Base-by-base conservation (phyloP, 2,113 vertebrate genomes). In the Melanotaenia duboulayi region DNA sequence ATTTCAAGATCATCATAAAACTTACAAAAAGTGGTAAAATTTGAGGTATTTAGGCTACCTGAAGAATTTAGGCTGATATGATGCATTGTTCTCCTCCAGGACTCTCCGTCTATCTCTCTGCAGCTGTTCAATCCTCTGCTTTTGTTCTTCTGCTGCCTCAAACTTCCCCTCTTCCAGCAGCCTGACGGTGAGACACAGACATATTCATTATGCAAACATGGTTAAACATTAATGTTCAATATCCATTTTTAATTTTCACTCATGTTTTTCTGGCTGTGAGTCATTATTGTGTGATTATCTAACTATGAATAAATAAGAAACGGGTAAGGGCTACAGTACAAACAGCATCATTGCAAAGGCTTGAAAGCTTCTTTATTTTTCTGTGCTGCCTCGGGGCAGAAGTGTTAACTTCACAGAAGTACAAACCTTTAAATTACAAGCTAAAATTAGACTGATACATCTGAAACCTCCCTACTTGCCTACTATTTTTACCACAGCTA, bases 31-130 rank as follows among this genome's bases (percentile, higher is more conserved):
- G 19, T 6, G 7, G 7, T 13, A 7, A n/a, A 19, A 48, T 4
- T 14, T 0, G 2, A 55, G 20, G 20, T 37, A 14, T 60, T 74
- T 74, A 25, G 17, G 19, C 39, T 82, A 98, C 97, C 96, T 96
- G 94, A 99, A 99, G 92, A 98, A 99, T 66, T 94, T 93, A 7
- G 98, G 95, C 72, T 96, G 95, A 86, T 99, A 96, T 13, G 94
- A 91, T 75, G 92, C 32, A 9, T 90, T 92, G 76, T 92, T 97
- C 78, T 97, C 96, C 76, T 99, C 97, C 39, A 97, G 89, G 88
- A 95, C 89, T 77, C 94, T 93, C 56, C 96, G 91, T 73, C 96
- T 88, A 25, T 99, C 96, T 85, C 98, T 94, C 92, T 99, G 98
- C 10, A 97, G 94, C 87, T 97, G 94, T 80, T 99, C 97, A 0